phyloP scores from a whole-genome alignment of 2,888 invertebrate species.

The Pardosa pseudoannulata region DNA sequence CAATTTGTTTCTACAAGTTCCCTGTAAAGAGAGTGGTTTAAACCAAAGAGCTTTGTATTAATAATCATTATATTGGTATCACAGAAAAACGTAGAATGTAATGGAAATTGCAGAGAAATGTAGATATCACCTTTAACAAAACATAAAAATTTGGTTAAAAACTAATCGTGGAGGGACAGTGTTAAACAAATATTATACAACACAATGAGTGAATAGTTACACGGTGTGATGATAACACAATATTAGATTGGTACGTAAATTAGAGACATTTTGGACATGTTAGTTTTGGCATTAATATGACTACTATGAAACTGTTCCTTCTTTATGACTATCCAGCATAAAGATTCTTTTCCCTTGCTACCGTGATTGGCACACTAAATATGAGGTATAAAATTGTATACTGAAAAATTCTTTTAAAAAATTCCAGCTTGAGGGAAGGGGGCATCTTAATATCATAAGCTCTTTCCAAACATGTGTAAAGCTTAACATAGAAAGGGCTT shows the following conservation, averaged over 20 bases:
- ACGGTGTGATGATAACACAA: too few species aligned
- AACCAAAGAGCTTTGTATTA: background rate
- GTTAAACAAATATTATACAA: background rate
- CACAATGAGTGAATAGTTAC: too few species aligned
- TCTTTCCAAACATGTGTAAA: too few species aligned
- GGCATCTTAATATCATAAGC: too few species aligned
- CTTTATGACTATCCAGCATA: too few species aligned
- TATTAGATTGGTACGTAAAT: background rate
- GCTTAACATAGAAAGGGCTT: too few species aligned
- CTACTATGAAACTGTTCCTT: background rate
- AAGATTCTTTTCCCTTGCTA: too few species aligned
- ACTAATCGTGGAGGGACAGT: background rate
- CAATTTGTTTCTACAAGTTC: conserved; percentile 7
- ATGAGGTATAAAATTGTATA: too few species aligned
- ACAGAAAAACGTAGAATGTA: conserved; percentile 21
- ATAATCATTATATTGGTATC: conserved; percentile 13
- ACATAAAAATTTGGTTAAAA: conserved; percentile 8
- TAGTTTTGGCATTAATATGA: conserved; percentile 13
- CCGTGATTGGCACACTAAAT: too few species aligned
- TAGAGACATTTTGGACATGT: background rate
- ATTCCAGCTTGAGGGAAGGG: too few species aligned
- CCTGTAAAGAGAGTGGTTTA: background rate
- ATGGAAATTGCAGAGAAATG: background rate
- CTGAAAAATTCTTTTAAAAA: too few species aligned
- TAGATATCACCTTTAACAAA: conserved; percentile 9